A percentile compares a stretch with the other conserved stretches of the same genome.
phyloP scores from a whole-genome alignment of 1,140 invertebrate species.

The Archivesica marissinica region DNA sequence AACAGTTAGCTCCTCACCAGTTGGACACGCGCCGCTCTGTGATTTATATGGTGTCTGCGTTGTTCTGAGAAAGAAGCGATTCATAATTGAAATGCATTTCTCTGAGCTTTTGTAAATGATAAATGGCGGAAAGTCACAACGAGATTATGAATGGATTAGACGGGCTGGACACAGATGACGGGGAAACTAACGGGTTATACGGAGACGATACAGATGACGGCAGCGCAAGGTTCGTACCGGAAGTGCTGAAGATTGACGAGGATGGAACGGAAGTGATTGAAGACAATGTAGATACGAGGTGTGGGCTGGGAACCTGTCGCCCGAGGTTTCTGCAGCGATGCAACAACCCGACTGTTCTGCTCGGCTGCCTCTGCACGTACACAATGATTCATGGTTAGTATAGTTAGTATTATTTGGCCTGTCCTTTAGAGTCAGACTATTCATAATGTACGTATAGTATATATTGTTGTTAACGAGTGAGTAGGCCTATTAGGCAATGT shows the following conservation, averaged over 20 bases:
- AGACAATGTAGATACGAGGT: slow-evolving; percentile 81
- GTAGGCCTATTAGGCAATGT: no score
- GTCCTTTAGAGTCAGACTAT: no score
- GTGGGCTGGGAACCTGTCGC: slow-evolving; percentile 87
- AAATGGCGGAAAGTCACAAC: slow-evolving; percentile 11
- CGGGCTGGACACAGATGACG: neutral
- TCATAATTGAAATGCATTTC: neutral
- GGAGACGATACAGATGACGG: neutral
- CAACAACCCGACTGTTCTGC: slow-evolving; percentile 90
- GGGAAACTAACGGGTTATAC: neutral
- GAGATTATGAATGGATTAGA: neutral
- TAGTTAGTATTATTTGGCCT: no score
- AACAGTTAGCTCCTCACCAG: neutral
- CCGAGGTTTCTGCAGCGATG: slow-evolving; percentile 89
- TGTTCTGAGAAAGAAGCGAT: neutral
- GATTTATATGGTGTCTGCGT: neutral
- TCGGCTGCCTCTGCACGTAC: slow-evolving; percentile 92
- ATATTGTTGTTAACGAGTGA: no score
- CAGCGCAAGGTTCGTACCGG: neutral
- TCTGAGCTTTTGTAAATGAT: neutral
- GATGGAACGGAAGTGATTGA: neutral
- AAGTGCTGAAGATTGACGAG: neutral
- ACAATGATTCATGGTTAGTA: slow-evolving; percentile 88
- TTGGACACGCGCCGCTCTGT: neutral
- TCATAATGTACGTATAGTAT: no score